Base-by-base conservation (phyloP, 2,888 invertebrate genomes). In the Suillia variegata region DNA sequence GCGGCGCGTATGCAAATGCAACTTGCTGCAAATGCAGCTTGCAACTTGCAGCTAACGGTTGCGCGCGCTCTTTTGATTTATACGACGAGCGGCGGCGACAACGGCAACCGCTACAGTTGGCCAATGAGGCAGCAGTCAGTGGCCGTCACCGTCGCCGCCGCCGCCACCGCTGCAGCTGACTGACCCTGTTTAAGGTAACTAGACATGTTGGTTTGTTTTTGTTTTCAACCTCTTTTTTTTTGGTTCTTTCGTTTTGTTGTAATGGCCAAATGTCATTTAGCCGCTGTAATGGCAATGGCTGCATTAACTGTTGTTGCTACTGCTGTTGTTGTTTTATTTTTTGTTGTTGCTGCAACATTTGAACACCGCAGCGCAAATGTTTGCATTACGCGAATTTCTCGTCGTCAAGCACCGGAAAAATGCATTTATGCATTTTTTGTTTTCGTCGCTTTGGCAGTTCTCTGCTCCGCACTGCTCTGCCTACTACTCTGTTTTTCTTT, bases 41-140 rank as follows among this genome's bases (percentile, higher is more conserved):
- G 45, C 15, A 38, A 38, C 51, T 49, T 12, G 45, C 65, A 64
- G 63, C 74, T 73, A 73, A 75, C 75, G 75, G 71, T 54, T 72
- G 72, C 72, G 74, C 72, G 69, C 72, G 72, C 75, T 73, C 73
- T 74, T 74, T 74, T 74, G 74, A 75, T 74, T 74, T 74, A 74
- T 75, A 64, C 42, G 54, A n/a, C n/a, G n/a, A n/a, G n/a, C 54
- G 51, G 54, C 59, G 21, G 17, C 38, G 38, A n/a, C 38, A 4
- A 13, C 15, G 20, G 45, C 45, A n/a, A n/a, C n/a, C n/a, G n/a
- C n/a, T n/a, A n/a, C n/a, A 13, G 6, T 45, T 45, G 59, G 50
- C 59, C 59, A 59, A 59, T 59, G 59, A 59, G 42, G 4, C 13
- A 38, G 54, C 42, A 42, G 26, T 13, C 49, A 34, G n/a, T 20